phyloP scores from a whole-genome alignment of 2,888 invertebrate genomes.

The Laspeyria flexula region DNA sequence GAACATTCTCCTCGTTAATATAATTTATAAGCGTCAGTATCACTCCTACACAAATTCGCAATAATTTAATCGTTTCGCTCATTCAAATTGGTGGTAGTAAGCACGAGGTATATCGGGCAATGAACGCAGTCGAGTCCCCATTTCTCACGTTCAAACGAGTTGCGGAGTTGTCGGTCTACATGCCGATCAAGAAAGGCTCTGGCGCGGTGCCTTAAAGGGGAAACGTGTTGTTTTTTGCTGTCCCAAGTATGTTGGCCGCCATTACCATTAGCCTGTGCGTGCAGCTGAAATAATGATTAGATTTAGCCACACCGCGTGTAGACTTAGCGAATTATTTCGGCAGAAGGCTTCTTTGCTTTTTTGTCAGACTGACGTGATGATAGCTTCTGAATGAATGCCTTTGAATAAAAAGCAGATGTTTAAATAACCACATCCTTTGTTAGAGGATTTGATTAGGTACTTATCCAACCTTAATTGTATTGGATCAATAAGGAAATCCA shows the following conservation, averaged over 20 bases:
- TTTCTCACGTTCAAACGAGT: constrained; percentile 80
- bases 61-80: constrained; percentile 42
- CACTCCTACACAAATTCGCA: constrained; percentile 31
- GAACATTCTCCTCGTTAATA: constrained; percentile 15
- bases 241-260: constrained; percentile 61
- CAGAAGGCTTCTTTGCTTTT: constrained; percentile 29
- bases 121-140: constrained; percentile 64
- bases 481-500: no score
- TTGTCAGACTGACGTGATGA: constrained; percentile 14
- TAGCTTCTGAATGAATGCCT: constrained; percentile 25
- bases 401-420: constrained; percentile 28
- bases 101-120: constrained; percentile 67
- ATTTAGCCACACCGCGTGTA: constrained; percentile 37
- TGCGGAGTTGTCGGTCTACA: constrained; percentile 71
- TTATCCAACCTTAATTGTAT: no score
- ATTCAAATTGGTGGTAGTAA: constrained; percentile 57
- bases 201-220: constrained; percentile 75
- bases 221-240: constrained; percentile 71
- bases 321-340: constrained; percentile 33
- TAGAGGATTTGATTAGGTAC: background rate
- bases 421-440: constrained; percentile 27
- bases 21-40: constrained; percentile 30
- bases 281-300: constrained; percentile 57
- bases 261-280: constrained; percentile 56
- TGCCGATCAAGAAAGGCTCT: constrained; percentile 79